Percentiles rank a stretch among this genome's conserved stretches.
Conservation (phyloP, 2,888 invertebrate species). For the Alentia gelatinosa region DNA sequence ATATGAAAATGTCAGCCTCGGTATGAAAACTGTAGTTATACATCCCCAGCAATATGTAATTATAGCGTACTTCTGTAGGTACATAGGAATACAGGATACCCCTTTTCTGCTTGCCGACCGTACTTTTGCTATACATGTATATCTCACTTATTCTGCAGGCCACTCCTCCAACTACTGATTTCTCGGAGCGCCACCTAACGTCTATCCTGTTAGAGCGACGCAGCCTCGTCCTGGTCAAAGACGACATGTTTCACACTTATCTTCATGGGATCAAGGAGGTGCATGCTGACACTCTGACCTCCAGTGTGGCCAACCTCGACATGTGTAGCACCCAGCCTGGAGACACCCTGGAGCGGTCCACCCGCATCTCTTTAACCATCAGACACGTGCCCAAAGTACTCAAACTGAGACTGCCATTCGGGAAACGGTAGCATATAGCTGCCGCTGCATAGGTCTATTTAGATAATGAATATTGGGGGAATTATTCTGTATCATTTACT, state of each 20-base stretch:
- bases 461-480: too few relatives aligned
- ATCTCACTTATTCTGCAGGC: not conserved
- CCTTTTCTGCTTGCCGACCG: too few relatives aligned
- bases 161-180: not conserved
- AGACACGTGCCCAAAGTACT: constrained; percentile 91
- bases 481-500: too few relatives aligned
- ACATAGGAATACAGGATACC: too few relatives aligned
- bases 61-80: too few relatives aligned
- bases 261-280: constrained; percentile 92
- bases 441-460: too few relatives aligned
- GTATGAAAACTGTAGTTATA: too few relatives aligned
- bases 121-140: too few relatives aligned
- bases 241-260: constrained; percentile 90
- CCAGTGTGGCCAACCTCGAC: constrained; percentile 82
- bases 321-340: constrained; percentile 85
- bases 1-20: too few relatives aligned
- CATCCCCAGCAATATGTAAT: too few relatives aligned
- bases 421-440: constrained; percentile 66
- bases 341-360: constrained; percentile 84
- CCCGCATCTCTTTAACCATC: constrained; percentile 93
- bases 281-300: constrained; percentile 84
- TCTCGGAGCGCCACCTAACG: constrained; percentile 82
- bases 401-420: constrained; percentile 75
- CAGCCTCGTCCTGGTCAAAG: constrained; percentile 92
- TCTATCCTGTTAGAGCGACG: constrained; percentile 92